phyloP scores from a whole-genome alignment of 1,140 invertebrate species.

The Pissodes strobi region DNA sequence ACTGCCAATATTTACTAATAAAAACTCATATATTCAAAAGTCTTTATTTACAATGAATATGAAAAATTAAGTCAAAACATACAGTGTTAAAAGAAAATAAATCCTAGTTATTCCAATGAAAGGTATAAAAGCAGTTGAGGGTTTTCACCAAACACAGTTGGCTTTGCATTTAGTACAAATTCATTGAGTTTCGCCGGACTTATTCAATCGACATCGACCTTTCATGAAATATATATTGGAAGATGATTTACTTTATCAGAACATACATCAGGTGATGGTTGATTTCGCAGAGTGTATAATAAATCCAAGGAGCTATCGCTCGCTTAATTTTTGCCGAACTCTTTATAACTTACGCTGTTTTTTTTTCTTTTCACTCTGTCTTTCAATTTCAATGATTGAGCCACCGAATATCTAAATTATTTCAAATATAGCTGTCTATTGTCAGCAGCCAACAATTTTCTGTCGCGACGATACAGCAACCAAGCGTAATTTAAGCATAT shows the following conservation, averaged over 20 bases:
- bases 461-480: constrained; percentile 36
- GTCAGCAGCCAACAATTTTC: no score
- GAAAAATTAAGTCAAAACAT: neutral
- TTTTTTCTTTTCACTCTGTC: constrained; percentile 20
- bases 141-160: constrained; percentile 25
- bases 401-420: constrained; percentile 20
- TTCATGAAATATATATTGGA: constrained; percentile 28
- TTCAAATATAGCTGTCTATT: constrained; percentile 16
- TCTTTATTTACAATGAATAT: neutral
- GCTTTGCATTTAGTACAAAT: no score
- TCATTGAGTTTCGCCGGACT: constrained; percentile 21
- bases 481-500: constrained; percentile 46
- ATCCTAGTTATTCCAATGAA: constrained; percentile 1
- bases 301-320: constrained; percentile 20
- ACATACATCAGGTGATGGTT: constrained; percentile 24
- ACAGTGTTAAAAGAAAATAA: neutral
- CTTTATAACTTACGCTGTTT: constrained; percentile 16
- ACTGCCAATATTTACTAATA: constrained; percentile 2
- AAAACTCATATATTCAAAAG: constrained; percentile 3
- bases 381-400: constrained; percentile 23
- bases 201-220: constrained; percentile 24
- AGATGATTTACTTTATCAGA: constrained; percentile 25
- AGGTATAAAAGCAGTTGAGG: constrained; percentile 25
- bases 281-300: no score
- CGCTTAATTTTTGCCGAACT: constrained; percentile 21